Evolutionary conservation across 2,113 vertebrate species (phyloP), one percentile per base, ranked within the genome.

Genomic region (Corythaixoides concolor): DNA sequence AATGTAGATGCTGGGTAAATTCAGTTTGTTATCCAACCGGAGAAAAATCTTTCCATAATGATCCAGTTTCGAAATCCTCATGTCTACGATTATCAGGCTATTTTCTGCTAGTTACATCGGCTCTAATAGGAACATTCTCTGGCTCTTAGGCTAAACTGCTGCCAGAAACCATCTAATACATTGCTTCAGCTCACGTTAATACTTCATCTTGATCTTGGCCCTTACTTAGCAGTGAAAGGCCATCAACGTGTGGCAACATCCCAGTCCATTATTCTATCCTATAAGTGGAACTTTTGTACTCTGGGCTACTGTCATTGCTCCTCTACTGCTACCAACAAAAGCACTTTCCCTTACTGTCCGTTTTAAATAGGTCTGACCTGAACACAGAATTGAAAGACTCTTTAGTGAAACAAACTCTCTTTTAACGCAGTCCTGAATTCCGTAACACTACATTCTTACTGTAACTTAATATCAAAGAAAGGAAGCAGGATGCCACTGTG

Each of bases 61-160:
- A 28, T 59, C n/a, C 50, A 81, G 9, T 39, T 75, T 45, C 84
- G 24, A 76, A 96, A 86, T 39, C 78, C 33, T 49, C 14, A 89
- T 10, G 21, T 47, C 37, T 88, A 5, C 2, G 5, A 37, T 35
- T 37, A 52, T 6, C 0, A 0, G 20, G 27, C 30, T 77, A 19
- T 79, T 90, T 91, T 77, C 66, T 88, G 37, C 47, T 56, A 35
- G 28, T 41, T 77, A 47, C 41, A 43, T 28, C 62, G 80, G n/a
- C 32, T 56, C 39, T 35, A 66, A 58, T 8, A 74, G 55, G 19
- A 83, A 33, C 0, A 33, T 50, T 45, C 35, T 60, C 27, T 11
- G 45, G 49, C 23, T 91, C 63, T 39, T 19, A 69, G 68, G 60
- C 63, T 72, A 39, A 58, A 45, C 18, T 43, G 20, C 43, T 85